A percentile compares a stretch with the other conserved stretches of the same genome.
These are phyloP conservation scores for Meles meles DNA, from an alignment of 2,113 vertebrate species.

Conservation along the genomic window DNA sequence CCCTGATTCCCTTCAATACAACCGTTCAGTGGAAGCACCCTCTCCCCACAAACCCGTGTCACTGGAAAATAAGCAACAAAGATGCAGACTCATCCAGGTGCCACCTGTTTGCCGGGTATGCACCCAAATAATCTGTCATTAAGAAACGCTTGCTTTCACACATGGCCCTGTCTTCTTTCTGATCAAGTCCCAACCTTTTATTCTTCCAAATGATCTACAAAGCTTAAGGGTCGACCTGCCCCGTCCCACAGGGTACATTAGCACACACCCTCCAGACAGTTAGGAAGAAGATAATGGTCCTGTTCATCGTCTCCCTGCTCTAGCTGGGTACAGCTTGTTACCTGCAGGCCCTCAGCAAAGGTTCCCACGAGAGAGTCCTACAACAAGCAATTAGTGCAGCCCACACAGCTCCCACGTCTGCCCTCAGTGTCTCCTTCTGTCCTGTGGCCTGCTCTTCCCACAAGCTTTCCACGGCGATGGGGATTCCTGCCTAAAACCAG, in stretches of 20 bases:
- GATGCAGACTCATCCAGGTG: background rate
- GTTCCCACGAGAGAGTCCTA: background rate
- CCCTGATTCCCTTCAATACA: background rate
- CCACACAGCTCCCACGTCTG: background rate
- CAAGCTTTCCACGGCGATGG: background rate
- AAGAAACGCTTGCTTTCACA: background rate
- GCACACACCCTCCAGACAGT: background rate
- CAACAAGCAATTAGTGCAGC: background rate
- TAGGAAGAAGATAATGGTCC: background rate
- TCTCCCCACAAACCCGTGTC: background rate
- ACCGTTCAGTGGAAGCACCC: background rate
- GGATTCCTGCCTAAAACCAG: background rate
- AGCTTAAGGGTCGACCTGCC: background rate
- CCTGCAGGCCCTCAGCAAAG: background rate
- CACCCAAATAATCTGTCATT: background rate
- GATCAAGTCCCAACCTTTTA: background rate
- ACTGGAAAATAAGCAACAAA: background rate
- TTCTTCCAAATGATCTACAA: background rate
- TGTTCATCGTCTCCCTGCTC: background rate
- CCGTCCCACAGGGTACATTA: background rate
- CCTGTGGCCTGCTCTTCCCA: background rate
- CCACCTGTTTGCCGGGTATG: background rate
- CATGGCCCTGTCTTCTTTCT: background rate
- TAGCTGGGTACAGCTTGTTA: background rate
- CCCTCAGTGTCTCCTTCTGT: background rate